Conservation (phyloP, 2,888 invertebrate species). For the Celastrina argiolus region DNA sequence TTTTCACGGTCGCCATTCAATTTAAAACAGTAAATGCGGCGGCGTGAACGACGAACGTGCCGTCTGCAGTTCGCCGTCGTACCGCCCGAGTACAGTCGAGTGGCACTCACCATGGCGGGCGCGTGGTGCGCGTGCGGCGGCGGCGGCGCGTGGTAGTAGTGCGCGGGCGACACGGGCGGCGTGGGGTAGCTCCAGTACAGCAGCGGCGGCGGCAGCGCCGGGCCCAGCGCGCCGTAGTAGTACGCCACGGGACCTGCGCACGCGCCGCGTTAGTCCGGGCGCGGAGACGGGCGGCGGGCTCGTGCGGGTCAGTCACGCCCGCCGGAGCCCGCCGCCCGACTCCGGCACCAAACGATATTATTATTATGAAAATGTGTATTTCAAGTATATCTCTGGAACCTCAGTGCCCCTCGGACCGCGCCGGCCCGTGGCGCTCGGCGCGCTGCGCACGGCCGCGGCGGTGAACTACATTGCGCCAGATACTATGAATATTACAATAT, state of each 20-base stretch:
- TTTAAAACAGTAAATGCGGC: no score
- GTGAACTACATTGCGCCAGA: background rate
- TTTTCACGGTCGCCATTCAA: no score
- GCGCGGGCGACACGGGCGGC: slow-evolving; percentile 95
- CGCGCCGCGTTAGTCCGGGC: background rate
- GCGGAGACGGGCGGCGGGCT: background rate
- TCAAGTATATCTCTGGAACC: background rate
- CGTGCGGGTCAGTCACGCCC: slow-evolving; percentile 18
- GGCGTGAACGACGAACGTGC: no score
- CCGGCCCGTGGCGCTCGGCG: background rate
- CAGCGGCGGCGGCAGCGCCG: slow-evolving; percentile 80
- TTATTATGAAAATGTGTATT: background rate
- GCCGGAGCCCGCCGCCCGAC: background rate
- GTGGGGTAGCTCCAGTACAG: slow-evolving; percentile 97
- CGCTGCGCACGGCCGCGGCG: background rate
- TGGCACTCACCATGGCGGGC: slow-evolving; percentile 56
- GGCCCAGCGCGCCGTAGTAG: slow-evolving; percentile 75
- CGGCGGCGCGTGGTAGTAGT: slow-evolving; percentile 85
- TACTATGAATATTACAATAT: no score
- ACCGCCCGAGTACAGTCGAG: background rate
- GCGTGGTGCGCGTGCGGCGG: slow-evolving; percentile 78
- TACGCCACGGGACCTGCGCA: slow-evolving; percentile 72
- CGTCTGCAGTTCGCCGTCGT: background rate
- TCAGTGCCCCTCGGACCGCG: background rate
- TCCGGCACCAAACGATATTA: background rate